Evolutionary conservation across 2,888 invertebrate species (phyloP), one percentile per base, ranked within the genome.

Genomic region (Sesia apiformis): DNA sequence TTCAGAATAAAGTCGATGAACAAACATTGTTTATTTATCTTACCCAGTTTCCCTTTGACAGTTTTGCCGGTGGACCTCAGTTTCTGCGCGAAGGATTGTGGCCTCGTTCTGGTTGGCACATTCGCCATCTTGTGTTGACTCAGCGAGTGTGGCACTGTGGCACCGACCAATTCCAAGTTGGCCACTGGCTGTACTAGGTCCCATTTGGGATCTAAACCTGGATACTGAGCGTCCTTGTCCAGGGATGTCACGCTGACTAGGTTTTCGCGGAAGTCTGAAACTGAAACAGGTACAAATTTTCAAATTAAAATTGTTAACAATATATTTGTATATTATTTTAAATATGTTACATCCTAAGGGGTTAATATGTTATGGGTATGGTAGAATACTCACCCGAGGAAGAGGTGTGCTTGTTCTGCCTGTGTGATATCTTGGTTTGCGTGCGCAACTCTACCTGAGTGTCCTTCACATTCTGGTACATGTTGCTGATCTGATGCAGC

Each of bases 401-500:
- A 0, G 80, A 79, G 0, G 84, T 74, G 54, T 85, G 85, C 60
- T 85, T 83, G 62, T 78, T 76, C 63, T 80, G 82, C 0, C 83
- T 67, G 39, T 81, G 80, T 49, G 84, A 78, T 58, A 75, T 74
- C 62, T 81, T 82, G 54, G 89, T 83, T 65, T 86, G 88, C 5
- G 95, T 95, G 63, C 95, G 94, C 57, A 98, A 90, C 71, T 98
- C 98, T 65, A 94, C 94, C 74, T 97, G 96, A 0, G 98, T 98
- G 74, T 98, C 97, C 74, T 97, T 96, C 2, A 98, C 97, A 78
- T 98, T 98, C 82, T 97, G 97, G 82, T 98, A 97, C 97, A 98
- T 98, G 72, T 97, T 98, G 70, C 96, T 96, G 72, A 98, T 98
- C 89, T 98, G 98, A 84, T 98, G 98, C 57, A 98, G 90, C 53